Conservation (phyloP, 2,797 vertebrate genomes). For the Sebastes goodei region DNA sequence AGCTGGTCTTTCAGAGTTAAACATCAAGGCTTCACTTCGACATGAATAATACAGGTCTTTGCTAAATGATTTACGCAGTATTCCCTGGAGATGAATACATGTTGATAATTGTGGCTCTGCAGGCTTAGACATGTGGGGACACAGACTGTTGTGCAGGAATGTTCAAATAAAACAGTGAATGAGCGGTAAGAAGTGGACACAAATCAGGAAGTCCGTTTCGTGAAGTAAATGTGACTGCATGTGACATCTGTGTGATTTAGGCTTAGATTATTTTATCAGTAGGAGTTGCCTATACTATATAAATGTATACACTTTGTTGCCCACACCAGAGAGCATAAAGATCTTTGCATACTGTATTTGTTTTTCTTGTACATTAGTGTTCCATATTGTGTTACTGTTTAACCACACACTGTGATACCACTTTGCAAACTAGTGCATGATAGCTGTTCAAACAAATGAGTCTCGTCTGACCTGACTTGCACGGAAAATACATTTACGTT, state of each 20-base stretch:
- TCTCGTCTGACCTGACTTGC: neutral
- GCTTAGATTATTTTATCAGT: neutral
- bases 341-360: neutral
- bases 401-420: neutral
- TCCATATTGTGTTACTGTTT: neutral
- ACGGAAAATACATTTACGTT: neutral
- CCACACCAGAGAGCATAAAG: neutral
- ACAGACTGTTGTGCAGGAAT: neutral
- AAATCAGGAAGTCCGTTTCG: slow-evolving; percentile 43
- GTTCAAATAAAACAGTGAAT: neutral
- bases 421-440: neutral
- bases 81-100: neutral
- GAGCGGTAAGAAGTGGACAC: neutral
- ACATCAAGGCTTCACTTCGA: neutral
- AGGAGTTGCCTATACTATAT: neutral
- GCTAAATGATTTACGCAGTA: neutral
- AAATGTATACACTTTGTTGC: neutral
- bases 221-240: slow-evolving; percentile 4
- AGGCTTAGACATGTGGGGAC: slow-evolving; percentile 30
- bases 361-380: neutral
- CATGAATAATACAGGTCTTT: neutral
- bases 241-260: neutral
- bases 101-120: neutral
- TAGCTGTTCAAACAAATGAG: slow-evolving; percentile 12
- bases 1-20: neutral